Evolutionary conservation across 2,113 vertebrate species (phyloP).

Genomic region (Sinocyclocheilus anophthalmus): DNA sequence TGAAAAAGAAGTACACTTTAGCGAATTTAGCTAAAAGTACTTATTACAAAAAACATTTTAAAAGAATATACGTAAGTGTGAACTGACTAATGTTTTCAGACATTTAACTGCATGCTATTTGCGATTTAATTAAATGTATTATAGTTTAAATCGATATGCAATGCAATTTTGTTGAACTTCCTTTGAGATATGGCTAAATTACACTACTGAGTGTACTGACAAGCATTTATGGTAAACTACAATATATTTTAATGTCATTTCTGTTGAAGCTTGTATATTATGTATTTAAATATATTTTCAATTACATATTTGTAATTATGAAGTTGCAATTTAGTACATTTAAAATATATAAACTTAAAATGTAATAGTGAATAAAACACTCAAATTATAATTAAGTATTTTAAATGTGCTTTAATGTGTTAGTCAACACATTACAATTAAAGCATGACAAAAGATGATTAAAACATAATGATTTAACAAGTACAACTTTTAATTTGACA

Average conservation of each 20-base stretch:
- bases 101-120: not conserved
- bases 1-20: not conserved
- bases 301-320: not conserved
- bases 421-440: not conserved
- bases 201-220: not conserved
- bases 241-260: not conserved
- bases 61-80: not conserved
- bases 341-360: not conserved
- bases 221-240: not conserved
- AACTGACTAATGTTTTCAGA: not conserved
- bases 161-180: not conserved
- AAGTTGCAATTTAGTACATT: not conserved
- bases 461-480: not conserved
- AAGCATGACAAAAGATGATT: not conserved
- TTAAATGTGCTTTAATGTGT: not conserved
- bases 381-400: not conserved
- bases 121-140: not conserved
- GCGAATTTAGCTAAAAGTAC: not conserved
- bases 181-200: not conserved
- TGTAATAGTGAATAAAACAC: not conserved
- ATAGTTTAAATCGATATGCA: not conserved
- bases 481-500: not conserved
- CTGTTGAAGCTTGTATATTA: not conserved
- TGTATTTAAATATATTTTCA: not conserved
- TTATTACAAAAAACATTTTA: not conserved